These are phyloP conservation scores for Caradrina clavipalpis DNA, from an alignment of 2,888 invertebrate species.

Conservation along the genomic window DNA sequence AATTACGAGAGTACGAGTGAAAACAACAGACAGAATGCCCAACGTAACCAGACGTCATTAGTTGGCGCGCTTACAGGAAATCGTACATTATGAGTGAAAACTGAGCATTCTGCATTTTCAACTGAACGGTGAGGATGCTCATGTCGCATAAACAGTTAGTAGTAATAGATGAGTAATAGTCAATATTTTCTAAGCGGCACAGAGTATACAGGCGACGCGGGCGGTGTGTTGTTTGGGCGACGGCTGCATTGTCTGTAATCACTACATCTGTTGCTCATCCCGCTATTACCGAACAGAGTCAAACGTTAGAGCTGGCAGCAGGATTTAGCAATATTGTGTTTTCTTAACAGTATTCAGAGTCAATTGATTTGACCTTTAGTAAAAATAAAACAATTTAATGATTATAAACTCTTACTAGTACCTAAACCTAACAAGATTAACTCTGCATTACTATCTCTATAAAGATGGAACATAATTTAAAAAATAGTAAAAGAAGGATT, in stretches of 20 bases:
- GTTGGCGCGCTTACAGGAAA: constrained; percentile 71
- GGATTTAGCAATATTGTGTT: constrained; percentile 3
- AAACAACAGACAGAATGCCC: constrained; percentile 68
- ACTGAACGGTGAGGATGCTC: constrained; percentile 65
- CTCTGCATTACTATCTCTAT: not conserved
- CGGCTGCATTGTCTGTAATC: constrained; percentile 44
- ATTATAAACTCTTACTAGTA: not conserved
- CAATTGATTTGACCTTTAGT: not conserved
- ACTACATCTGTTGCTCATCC: constrained; percentile 38
- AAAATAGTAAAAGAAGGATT: constrained; percentile 2
- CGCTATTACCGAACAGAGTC: constrained; percentile 32
- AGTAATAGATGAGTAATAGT: constrained; percentile 46
- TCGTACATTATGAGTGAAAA: constrained; percentile 76
- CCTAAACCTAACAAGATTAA: not conserved
- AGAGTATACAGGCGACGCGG: constrained; percentile 11
- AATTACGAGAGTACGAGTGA: constrained; percentile 51
- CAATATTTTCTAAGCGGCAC: constrained; percentile 45
- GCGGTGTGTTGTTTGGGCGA: constrained; percentile 27
- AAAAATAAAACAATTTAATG: not conserved
- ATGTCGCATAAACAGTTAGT: constrained; percentile 48
- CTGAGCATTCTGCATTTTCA: constrained; percentile 72
- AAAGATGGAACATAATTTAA: not conserved
- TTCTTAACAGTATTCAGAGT: not conserved
- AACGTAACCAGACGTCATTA: constrained; percentile 73
- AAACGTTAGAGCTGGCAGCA: not conserved